A percentile compares a stretch with the other conserved stretches of the same genome.
phyloP scores from a whole-genome alignment of 2,113 vertebrate genomes.

The Forbesichthys agassizii region DNA sequence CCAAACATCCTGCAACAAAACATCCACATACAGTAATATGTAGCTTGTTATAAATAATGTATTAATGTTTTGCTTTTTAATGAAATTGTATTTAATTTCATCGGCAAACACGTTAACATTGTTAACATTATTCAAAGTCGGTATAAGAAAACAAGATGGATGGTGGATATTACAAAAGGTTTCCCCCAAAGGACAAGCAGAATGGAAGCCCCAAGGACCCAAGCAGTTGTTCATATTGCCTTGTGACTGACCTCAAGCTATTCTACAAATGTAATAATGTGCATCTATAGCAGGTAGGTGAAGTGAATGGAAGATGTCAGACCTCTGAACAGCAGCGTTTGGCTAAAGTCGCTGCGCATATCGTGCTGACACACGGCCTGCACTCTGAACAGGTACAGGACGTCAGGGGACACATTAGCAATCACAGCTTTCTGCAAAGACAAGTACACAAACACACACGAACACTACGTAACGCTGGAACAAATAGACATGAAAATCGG shows the following conservation, averaged over 20 bases:
- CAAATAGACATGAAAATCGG: constrained; percentile 3
- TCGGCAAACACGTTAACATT: too few relatives aligned
- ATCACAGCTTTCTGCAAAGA: constrained; percentile 91
- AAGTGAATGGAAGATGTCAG: neutral
- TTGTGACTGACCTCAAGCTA: too few relatives aligned
- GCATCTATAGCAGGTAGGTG: neutral
- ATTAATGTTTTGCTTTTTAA: too few relatives aligned
- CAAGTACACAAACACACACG: constrained; percentile 30
- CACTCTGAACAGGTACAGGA: constrained; percentile 97
- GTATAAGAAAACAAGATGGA: too few relatives aligned
- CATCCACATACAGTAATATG: too few relatives aligned
- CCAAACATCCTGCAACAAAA: neutral
- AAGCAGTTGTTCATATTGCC: too few relatives aligned
- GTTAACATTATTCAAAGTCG: too few relatives aligned
- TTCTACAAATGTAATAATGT: neutral
- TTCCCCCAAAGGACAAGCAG: too few relatives aligned
- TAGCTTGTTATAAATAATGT: too few relatives aligned
- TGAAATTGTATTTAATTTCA: too few relatives aligned
- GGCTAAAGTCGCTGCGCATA: constrained; percentile 98
- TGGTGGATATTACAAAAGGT: too few relatives aligned
- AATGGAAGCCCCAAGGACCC: too few relatives aligned
- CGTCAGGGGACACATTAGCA: constrained; percentile 91
- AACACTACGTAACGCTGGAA: neutral
- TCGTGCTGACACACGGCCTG: constrained; percentile 96
- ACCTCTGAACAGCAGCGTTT: constrained; percentile 93